phyloP scores from a whole-genome alignment of 1,140 invertebrate genomes.

The Diprion similis region DNA sequence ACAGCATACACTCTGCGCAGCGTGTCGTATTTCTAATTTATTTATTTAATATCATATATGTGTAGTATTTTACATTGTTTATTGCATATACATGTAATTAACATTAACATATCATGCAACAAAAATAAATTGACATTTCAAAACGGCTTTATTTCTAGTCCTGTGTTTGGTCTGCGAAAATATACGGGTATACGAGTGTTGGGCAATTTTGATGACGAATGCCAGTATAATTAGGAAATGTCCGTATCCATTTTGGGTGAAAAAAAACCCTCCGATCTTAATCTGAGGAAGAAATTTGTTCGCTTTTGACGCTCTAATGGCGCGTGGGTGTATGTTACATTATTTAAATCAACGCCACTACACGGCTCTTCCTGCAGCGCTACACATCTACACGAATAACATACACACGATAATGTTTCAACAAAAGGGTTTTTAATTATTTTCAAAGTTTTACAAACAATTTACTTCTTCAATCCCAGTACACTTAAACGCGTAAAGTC shows the following conservation, averaged over 20 bases:
- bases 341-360: not conserved
- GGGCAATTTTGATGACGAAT: too few species aligned
- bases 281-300: too few species aligned
- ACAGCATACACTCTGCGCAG: too few species aligned
- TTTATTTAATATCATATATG: too few species aligned
- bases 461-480: conserved; percentile 33
- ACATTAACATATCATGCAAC: not conserved
- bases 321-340: too few species aligned
- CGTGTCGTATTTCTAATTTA: too few species aligned
- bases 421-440: conserved; percentile 47
- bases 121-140: not conserved
- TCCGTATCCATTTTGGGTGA: too few species aligned
- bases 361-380: not conserved
- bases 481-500: conserved; percentile 44
- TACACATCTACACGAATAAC: conserved; percentile 57
- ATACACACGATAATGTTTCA: conserved; percentile 48
- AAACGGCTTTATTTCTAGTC: not conserved
- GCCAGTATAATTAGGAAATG: too few species aligned
- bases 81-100: conserved; percentile 6
- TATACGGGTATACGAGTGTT: not conserved
- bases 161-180: not conserved
- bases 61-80: conserved; percentile 1
- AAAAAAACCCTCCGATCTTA: too few species aligned
- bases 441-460: conserved; percentile 49
- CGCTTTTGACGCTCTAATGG: too few species aligned